These are phyloP conservation scores for Coenonympha arcania DNA, from an alignment of 2,888 invertebrate genomes.

Conservation along the genomic window DNA sequence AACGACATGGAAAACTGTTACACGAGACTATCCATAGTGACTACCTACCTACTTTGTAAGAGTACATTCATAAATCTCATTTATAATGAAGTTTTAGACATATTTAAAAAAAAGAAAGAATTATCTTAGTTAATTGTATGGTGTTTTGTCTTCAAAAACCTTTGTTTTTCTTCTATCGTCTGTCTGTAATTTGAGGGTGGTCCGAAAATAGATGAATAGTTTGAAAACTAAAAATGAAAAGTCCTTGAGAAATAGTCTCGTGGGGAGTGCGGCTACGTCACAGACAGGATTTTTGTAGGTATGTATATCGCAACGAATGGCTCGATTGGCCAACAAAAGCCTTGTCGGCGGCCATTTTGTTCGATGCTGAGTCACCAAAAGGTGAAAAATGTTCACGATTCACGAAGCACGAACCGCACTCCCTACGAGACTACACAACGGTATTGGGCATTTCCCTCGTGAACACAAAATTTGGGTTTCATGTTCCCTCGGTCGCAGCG, in stretches of 20 bases:
- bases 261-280: slow-evolving; percentile 69
- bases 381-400: slow-evolving; percentile 77
- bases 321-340: slow-evolving; percentile 66
- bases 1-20: slow-evolving; percentile 32
- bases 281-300: slow-evolving; percentile 58
- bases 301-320: slow-evolving; percentile 53
- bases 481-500: slow-evolving; percentile 60
- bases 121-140: background rate
- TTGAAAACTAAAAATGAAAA: slow-evolving; percentile 61
- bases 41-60: slow-evolving; percentile 71
- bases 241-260: slow-evolving; percentile 74
- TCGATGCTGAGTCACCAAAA: slow-evolving; percentile 76
- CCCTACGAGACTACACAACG: slow-evolving; percentile 76
- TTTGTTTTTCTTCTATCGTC: background rate
- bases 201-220: slow-evolving; percentile 42
- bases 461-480: slow-evolving; percentile 73
- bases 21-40: slow-evolving; percentile 65
- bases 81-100: slow-evolving; percentile 37
- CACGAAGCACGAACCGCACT: slow-evolving; percentile 72
- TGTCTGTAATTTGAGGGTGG: background rate
- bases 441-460: slow-evolving; percentile 74
- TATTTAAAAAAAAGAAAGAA: slow-evolving; percentile 8
- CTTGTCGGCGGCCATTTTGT: slow-evolving; percentile 78
- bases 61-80: slow-evolving; percentile 67
- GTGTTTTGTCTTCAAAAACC: background rate